Conservation (phyloP, 2,888 invertebrate genomes). For the Eristalinus sepulchralis region DNA sequence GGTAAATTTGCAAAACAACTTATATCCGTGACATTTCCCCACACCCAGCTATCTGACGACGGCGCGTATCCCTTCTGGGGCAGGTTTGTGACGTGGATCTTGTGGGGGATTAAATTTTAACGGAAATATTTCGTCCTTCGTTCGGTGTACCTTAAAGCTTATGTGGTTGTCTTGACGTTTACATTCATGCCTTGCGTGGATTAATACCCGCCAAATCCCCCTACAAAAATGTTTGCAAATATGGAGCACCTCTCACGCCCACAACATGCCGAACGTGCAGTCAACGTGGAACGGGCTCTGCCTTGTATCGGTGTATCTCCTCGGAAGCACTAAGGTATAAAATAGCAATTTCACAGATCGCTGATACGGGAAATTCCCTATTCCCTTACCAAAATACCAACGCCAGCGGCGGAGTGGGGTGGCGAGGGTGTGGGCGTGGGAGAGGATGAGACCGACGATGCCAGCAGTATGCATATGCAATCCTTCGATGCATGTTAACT, state of each 20-base stretch:
- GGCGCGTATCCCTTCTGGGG: neutral
- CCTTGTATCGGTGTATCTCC: conserved; percentile 38
- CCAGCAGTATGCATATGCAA: conserved; percentile 57
- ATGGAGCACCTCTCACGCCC: neutral
- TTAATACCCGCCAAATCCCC: conserved; percentile 49
- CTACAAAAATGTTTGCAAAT: conserved; percentile 9
- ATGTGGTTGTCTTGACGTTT: neutral
- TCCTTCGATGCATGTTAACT: conserved; percentile 70
- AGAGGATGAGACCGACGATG: neutral
- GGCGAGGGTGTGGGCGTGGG: neutral
- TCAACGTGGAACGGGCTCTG: neutral
- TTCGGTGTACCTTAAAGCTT: conserved; percentile 24
- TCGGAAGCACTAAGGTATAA: conserved; percentile 65
- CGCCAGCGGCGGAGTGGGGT: neutral
- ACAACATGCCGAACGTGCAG: neutral
- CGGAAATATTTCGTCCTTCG: neutral
- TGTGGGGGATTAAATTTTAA: conserved; percentile 22
- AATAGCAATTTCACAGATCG: conserved; percentile 72
- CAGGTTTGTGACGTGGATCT: neutral
- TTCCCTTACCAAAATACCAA: conserved; percentile 22
- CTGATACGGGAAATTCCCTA: conserved; percentile 69
- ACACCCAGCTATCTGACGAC: neutral
- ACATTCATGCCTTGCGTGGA: conserved; percentile 19
- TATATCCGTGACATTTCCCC: neutral
- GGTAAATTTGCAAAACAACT: conserved; percentile 48